Conservation (phyloP, 2,113 vertebrate species). For the Aspiorhynchus laticeps region DNA sequence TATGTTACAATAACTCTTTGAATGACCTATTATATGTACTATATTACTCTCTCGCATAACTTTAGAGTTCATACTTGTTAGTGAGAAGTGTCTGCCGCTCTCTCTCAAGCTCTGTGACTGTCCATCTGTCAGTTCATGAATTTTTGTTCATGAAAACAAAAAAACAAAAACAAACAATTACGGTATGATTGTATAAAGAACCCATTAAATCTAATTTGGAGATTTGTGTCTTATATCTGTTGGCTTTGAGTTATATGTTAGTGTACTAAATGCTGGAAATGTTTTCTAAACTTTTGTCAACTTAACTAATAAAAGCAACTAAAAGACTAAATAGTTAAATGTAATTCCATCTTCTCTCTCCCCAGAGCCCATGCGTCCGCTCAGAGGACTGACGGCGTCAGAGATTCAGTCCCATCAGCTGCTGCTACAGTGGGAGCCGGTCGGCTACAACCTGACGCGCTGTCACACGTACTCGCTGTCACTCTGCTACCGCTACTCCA, state of each 20-base stretch:
- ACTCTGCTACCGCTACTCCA: slow-evolving; percentile 89
- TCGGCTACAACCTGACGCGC: slow-evolving; percentile 95
- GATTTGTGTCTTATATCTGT: not conserved
- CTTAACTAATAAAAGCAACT: not conserved
- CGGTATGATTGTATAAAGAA: not conserved
- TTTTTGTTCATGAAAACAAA: too few relatives aligned
- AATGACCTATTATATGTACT: not conserved
- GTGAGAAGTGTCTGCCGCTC: not conserved
- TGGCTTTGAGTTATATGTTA: not conserved
- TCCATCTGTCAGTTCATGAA: slow-evolving; percentile 8
- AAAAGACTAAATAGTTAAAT: too few relatives aligned
- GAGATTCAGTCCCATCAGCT: slow-evolving; percentile 93
- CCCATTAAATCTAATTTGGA: not conserved
- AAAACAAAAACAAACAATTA: too few relatives aligned
- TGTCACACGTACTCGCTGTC: slow-evolving; percentile 90
- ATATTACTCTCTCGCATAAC: not conserved
- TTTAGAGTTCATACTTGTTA: not conserved
- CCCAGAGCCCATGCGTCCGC: slow-evolving; percentile 91
- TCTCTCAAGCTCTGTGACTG: not conserved
- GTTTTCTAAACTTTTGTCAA: not conserved
- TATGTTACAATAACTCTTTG: not conserved
- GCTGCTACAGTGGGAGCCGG: slow-evolving; percentile 89
- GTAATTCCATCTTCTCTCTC: not conserved
- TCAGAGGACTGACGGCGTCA: slow-evolving; percentile 85
- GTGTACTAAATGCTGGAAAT: not conserved